phyloP scores from a whole-genome alignment of 2,113 vertebrate species.

The Trachemys scripta region DNA sequence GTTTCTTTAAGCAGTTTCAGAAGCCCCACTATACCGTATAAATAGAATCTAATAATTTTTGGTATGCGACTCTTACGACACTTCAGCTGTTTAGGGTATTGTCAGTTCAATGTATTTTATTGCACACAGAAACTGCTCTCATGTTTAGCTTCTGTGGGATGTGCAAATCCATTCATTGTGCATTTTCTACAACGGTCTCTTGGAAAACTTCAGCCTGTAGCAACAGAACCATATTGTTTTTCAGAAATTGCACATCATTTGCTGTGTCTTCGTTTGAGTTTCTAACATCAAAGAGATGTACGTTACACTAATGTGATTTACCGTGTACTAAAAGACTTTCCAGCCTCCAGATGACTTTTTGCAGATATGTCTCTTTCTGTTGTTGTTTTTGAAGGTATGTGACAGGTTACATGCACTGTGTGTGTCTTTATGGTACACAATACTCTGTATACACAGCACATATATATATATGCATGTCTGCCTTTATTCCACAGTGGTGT shows the following conservation, averaged over 20 bases:
- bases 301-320: neutral
- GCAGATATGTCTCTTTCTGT: neutral
- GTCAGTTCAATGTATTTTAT: neutral
- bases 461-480: rapidly evolving
- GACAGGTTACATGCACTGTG: neutral
- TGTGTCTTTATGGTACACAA: neutral
- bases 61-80: neutral
- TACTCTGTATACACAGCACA: neutral
- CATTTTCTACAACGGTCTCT: neutral
- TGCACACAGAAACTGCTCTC: neutral
- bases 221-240: neutral
- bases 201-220: slow-evolving; percentile 15
- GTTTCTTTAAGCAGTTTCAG: neutral
- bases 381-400: neutral
- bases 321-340: neutral
- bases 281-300: neutral
- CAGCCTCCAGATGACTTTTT: neutral
- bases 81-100: neutral
- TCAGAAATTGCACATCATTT: neutral
- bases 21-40: neutral
- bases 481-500: neutral
- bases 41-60: neutral
- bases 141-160: neutral
- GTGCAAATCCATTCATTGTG: neutral
- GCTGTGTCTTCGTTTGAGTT: neutral